Percentiles rank a stretch among this genome's conserved stretches.
Evolutionary conservation across 2,888 invertebrate genomes (phyloP).

Genomic region (Phalera bucephala): DNA sequence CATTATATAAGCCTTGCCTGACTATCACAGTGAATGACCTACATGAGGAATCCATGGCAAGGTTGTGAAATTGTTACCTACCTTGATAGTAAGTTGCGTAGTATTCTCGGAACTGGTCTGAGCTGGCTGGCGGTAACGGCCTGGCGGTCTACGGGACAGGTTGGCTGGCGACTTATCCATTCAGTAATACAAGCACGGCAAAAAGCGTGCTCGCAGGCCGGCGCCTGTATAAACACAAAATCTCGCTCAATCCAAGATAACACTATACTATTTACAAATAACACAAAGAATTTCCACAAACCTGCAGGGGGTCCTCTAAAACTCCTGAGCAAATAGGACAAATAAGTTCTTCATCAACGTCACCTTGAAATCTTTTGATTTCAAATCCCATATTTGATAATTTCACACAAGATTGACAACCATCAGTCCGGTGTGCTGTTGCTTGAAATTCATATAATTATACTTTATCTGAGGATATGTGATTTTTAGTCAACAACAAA

Average conservation of each 20-base stretch:
- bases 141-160: slow-evolving; percentile 97
- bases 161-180: slow-evolving; percentile 96
- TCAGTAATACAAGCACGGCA: slow-evolving; percentile 96
- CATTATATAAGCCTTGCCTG: slow-evolving; percentile 35
- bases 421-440: slow-evolving; percentile 40
- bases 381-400: slow-evolving; percentile 94
- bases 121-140: slow-evolving; percentile 94
- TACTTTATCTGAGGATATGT: slow-evolving; percentile 36
- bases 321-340: slow-evolving; percentile 98
- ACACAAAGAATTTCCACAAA: slow-evolving; percentile 53
- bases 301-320: slow-evolving; percentile 97
- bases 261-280: slow-evolving; percentile 1
- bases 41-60: slow-evolving; percentile 26
- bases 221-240: slow-evolving; percentile 85
- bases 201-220: slow-evolving; percentile 98
- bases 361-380: slow-evolving; percentile 95
- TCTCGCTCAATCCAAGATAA: slow-evolving; percentile 7
- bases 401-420: slow-evolving; percentile 40
- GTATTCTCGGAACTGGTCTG: slow-evolving; percentile 95
- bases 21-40: slow-evolving; percentile 40
- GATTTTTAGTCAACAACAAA: slow-evolving; percentile 37
- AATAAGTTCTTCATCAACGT: slow-evolving; percentile 97
- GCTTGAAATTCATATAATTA: slow-evolving; percentile 23
- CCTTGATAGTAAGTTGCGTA: slow-evolving; percentile 95
- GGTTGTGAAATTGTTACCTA: slow-evolving; percentile 81